Evolutionary conservation across 2,113 vertebrate genomes (phyloP).

Genomic region (Ornithorhynchus anatinus): DNA sequence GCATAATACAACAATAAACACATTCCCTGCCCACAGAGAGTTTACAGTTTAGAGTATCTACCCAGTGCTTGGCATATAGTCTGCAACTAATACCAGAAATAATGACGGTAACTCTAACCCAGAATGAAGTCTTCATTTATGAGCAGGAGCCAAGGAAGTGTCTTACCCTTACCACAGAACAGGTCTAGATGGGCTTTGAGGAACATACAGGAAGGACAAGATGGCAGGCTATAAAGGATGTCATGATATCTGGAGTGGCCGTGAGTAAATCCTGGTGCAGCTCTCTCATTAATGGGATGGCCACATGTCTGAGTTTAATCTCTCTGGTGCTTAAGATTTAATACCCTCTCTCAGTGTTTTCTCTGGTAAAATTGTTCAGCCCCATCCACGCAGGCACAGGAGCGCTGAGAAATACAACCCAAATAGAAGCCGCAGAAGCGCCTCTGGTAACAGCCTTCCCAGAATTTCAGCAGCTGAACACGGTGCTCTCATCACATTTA

Average conservation of each 20-base stretch:
- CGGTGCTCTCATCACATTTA: background rate
- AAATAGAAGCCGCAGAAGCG: background rate
- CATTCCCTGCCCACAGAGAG: background rate
- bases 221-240: background rate
- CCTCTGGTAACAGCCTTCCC: background rate
- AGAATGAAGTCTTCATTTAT: too few relatives aligned
- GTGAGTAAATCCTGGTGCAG: background rate
- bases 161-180: too few relatives aligned
- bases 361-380: background rate
- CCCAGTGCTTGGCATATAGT: background rate
- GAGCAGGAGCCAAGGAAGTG: too few relatives aligned
- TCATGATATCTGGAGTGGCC: background rate
- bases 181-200: background rate
- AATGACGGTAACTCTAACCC: too few relatives aligned
- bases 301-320: background rate
- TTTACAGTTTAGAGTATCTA: background rate
- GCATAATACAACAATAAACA: too few relatives aligned
- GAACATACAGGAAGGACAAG: background rate
- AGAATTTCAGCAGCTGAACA: background rate
- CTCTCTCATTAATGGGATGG: background rate
- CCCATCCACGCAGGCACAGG: background rate
- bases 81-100: too few relatives aligned
- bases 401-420: background rate
- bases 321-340: background rate
- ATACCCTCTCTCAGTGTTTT: background rate